Conservation (phyloP, 2,888 invertebrate genomes). For the Acleris holmiana region DNA sequence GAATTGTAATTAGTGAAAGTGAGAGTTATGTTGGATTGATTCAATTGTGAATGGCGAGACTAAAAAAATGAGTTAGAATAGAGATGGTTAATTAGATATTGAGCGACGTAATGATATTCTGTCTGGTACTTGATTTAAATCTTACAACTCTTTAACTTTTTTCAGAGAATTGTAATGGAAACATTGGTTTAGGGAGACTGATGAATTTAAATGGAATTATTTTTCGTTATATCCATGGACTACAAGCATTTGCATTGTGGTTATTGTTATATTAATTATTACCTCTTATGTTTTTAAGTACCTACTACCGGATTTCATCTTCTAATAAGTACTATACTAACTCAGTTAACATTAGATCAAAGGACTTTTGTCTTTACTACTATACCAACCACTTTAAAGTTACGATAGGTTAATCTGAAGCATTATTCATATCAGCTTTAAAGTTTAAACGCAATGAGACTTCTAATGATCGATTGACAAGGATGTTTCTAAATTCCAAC, state of each 20-base stretch:
- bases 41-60: slow-evolving; percentile 37
- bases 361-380: too few relatives aligned
- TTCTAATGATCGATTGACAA: slow-evolving; percentile 6
- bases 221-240: background rate
- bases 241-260: too few relatives aligned
- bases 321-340: too few relatives aligned
- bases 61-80: slow-evolving; percentile 50
- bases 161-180: background rate
- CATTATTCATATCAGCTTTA: background rate
- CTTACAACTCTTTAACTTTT: slow-evolving; percentile 1
- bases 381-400: too few relatives aligned
- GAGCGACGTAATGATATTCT: slow-evolving; percentile 28
- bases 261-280: too few relatives aligned
- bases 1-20: slow-evolving; percentile 64
- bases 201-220: background rate
- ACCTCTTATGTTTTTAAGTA: too few relatives aligned
- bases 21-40: slow-evolving; percentile 50
- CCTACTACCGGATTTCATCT: too few relatives aligned
- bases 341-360: too few relatives aligned
- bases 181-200: background rate
- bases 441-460: slow-evolving; percentile 6
- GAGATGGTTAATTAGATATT: slow-evolving; percentile 32
- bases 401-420: background rate
- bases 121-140: slow-evolving; percentile 23
- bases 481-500: slow-evolving; percentile 14